Evolutionary conservation across 2,888 invertebrate genomes (phyloP).

Genomic region (Cerastis rubricosa): DNA sequence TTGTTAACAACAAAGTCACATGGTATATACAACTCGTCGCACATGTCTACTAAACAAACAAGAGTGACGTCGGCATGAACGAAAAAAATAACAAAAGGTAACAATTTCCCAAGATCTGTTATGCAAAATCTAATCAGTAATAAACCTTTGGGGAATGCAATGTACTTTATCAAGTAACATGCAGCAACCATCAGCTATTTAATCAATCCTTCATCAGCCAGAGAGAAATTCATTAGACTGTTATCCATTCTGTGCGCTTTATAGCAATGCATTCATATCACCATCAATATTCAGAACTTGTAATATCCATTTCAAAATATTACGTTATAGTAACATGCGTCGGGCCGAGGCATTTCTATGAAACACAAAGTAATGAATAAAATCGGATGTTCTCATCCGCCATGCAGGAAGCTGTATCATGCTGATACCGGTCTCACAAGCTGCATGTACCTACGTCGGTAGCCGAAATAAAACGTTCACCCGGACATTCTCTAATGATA

Average conservation of each 20-base stretch:
- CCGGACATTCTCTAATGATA: conserved; percentile 66
- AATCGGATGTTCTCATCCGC: conserved; percentile 88
- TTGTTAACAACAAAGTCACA: conserved; percentile 65
- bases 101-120: conserved; percentile 74
- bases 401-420: conserved; percentile 90
- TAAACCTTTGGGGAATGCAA: conserved; percentile 81
- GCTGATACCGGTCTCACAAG: conserved; percentile 85
- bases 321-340: conserved; percentile 87
- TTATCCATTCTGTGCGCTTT: conserved; percentile 79
- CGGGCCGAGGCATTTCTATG: conserved; percentile 89
- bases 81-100: conserved; percentile 67
- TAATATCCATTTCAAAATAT: conserved; percentile 79
- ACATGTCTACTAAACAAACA: conserved; percentile 71
- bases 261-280: conserved; percentile 81
- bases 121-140: conserved; percentile 82
- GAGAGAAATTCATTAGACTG: conserved; percentile 71
- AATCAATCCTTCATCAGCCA: conserved; percentile 76
- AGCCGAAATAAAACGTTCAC: conserved; percentile 63
- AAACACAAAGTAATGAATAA: conserved; percentile 87
- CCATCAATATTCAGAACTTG: conserved; percentile 68
- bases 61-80: conserved; percentile 69
- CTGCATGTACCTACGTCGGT: conserved; percentile 79
- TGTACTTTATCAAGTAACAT: conserved; percentile 84
- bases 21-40: conserved; percentile 63
- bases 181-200: conserved; percentile 87